Evolutionary conservation across 2,797 vertebrate species (phyloP), one percentile per base, ranked within the genome.

Genomic region (Crenuchus spilurus): DNA sequence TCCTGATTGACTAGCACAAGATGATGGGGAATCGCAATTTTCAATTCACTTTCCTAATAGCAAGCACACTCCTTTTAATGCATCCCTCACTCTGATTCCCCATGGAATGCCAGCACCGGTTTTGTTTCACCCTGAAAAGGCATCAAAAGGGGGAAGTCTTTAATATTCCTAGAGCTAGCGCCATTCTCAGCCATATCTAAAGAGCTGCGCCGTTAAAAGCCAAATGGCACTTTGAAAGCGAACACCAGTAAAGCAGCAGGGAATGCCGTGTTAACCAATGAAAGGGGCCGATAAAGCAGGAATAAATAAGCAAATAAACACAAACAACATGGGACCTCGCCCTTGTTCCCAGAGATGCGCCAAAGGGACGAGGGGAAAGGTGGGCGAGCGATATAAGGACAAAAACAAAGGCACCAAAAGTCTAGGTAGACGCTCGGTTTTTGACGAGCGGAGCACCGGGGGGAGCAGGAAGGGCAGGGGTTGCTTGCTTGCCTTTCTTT

Each of bases 121-220:
- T 51, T 68, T 58, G 37, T 78, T 78, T 61, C 69, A 22, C 74
- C 71, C 46, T 66, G 70, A 66, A 70, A 65, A 70, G 74, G 68
- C 61, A 79, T 84, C 74, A 70, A 80, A 83, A 67, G 70, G 51
- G 66, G 54, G 39, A 76, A 37, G 73, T 81, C 31, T 82, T 82
- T 82, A 83, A 76, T 80, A 84, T 80, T 82, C 81, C 68, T 78
- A 74, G 68, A 81, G 67, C 72, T 35, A 37, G 72, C 71, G 75
- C 78, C 73, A 72, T 75, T 79, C 76, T 82, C 78, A 70, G 74
- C 69, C 77, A 80, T 72, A 77, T 77, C 73, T 75, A 75, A 78
- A 79, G 71, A 67, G 68, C 52, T 51, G 37, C 57, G 26, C 70
- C 49, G 77, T 74, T 74, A 77, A 80, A 78, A 83, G 70, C 69